Evolutionary conservation across 1,140 invertebrate genomes (phyloP), one percentile per base, ranked within the genome.

Genomic region (Andricus grossulariae): DNA sequence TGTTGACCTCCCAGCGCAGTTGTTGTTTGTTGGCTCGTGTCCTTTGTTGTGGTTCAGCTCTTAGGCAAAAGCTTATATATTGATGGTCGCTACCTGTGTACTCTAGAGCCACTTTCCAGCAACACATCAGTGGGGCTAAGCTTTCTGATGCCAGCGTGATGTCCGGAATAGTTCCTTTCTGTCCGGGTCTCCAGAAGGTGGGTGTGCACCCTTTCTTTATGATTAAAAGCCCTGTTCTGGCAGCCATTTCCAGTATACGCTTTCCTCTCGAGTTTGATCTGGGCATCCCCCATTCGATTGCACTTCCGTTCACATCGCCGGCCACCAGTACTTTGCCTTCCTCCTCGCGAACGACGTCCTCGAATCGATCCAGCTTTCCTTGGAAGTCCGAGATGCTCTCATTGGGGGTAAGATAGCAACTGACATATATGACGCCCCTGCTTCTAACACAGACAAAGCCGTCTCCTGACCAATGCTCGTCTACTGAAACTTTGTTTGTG

Each of bases 291-390:
- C n/a, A n/a, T n/a, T n/a, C n/a, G n/a, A n/a, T n/a, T n/a, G n/a
- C n/a, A n/a, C n/a, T n/a, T n/a, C n/a, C n/a, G n/a, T n/a, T 4
- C 18, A 84, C 79, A 18, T 85, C 81, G 8, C 83, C 82, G 0
- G 66, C 80, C 1, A 86, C 60, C 5, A 81, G 5, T 0, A 80
- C 18, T 10, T 74, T 54, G 5, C 54, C 73, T 32, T 71, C 25
- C 13, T 72, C 72, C 21, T 71, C 16, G 49, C 55, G 16, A 10
- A 77, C 15, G 0, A 7, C 7, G 54, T 77, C 75, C 16, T 82
- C 73, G 3, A 82, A 25, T 11, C 50, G 25, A 13, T 75, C 55
- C 0, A 79, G 72, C 32, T 76, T 80, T 0, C 10, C 15, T 15
- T 71, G 70, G 21, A 77, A 84, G 0, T 78, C 71, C 0, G 12